Percentiles rank a stretch among this genome's conserved stretches.
These are phyloP conservation scores for Thalassophryne amazonica DNA, from an alignment of 2,797 vertebrate species.

Conservation along the genomic window DNA sequence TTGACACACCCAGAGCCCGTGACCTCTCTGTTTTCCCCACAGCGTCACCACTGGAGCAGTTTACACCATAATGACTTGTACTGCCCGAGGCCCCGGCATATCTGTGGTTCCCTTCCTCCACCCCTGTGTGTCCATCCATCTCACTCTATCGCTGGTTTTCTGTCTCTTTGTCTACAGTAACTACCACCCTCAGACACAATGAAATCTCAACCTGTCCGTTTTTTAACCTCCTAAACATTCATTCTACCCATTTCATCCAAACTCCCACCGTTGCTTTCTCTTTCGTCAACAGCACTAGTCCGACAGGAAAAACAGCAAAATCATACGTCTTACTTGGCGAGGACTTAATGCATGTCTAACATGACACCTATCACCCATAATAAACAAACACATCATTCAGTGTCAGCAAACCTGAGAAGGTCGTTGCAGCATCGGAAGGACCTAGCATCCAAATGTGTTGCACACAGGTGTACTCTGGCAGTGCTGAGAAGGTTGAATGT, in stretches of 20 bases:
- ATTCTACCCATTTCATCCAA: conserved; percentile 61
- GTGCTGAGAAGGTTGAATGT: conserved; percentile 54
- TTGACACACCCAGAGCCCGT: conserved; percentile 58
- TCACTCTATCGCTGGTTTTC: conserved; percentile 24
- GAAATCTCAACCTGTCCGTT: conserved; percentile 10
- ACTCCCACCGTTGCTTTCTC: conserved; percentile 5
- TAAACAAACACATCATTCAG: conserved; percentile 72
- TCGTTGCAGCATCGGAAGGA: conserved; percentile 21
- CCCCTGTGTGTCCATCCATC: conserved; percentile 60
- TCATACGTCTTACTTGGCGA: conserved; percentile 45
- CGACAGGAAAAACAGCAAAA: conserved; percentile 3
- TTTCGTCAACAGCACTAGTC: conserved; percentile 33
- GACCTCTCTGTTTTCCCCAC: conserved; percentile 64
- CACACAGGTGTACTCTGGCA: conserved; percentile 26
- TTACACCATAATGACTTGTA: conserved; percentile 83
- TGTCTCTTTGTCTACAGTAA: conserved; percentile 42
- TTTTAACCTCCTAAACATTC: conserved; percentile 16
- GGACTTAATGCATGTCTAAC: conserved; percentile 59
- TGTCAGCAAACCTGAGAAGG: conserved; percentile 53
- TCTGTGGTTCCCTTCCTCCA: conserved; percentile 75
- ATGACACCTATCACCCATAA: conserved; percentile 65
- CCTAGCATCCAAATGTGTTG: conserved; percentile 19
- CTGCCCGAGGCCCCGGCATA: conserved; percentile 76
- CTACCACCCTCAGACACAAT: conserved; percentile 4
- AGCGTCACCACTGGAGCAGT: conserved; percentile 72